Conservation (phyloP, 30 jellyfish, hydroid and myxozoan species). For the Clytia hemisphaerica region DNA sequence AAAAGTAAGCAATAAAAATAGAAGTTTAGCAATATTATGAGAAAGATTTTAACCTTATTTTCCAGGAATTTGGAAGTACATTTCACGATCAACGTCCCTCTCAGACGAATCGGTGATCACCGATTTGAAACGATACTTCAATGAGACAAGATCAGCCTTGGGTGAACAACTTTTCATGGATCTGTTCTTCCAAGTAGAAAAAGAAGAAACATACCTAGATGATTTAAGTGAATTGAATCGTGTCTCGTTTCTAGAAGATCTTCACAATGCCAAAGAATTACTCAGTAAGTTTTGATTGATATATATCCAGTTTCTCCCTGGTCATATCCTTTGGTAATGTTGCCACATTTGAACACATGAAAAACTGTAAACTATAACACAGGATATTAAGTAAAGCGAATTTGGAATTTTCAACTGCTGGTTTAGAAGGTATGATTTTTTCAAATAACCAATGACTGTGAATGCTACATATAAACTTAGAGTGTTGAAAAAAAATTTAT, state of each 20-base stretch:
- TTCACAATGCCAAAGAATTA: conserved; percentile 42
- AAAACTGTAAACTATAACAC: too few species aligned
- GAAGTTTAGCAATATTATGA: too few species aligned
- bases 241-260: conserved; percentile 52
- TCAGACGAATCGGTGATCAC: too few species aligned
- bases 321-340: background rate
- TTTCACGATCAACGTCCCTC: too few species aligned
- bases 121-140: conserved; percentile 28
- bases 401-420: background rate
- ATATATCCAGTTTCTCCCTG: background rate
- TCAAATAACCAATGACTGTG: too few species aligned
- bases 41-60: too few species aligned
- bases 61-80: too few species aligned
- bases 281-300: conserved; percentile 31
- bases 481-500: too few species aligned
- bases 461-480: too few species aligned
- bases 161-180: conserved; percentile 62
- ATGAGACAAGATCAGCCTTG: conserved; percentile 3
- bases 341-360: too few species aligned
- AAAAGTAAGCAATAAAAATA: too few species aligned
- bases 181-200: conserved; percentile 31
- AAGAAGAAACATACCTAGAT: conserved; percentile 71
- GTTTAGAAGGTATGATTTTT: too few species aligned
- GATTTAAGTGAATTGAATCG: conserved; percentile 66
- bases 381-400: background rate